Percentiles rank a stretch among this genome's conserved stretches.
phyloP scores from a whole-genome alignment of 2,113 vertebrate species.

The Cairina moschata region DNA sequence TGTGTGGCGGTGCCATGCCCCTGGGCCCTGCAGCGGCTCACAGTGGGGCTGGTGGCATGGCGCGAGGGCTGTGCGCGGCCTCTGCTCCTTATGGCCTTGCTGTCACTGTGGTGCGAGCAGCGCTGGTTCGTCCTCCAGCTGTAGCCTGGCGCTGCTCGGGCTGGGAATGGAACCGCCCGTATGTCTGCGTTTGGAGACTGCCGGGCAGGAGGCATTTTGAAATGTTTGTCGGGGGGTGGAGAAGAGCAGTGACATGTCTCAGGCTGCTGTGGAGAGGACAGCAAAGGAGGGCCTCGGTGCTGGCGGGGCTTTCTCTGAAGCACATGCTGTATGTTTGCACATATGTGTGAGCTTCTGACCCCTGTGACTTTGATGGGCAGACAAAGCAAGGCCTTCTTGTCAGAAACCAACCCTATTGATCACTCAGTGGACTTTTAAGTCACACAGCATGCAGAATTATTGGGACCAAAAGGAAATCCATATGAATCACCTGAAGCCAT shows the following conservation, averaged over 20 bases:
- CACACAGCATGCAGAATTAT: neutral
- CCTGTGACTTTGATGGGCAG: fast-evolving
- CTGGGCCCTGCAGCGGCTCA: too few species aligned
- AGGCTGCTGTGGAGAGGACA: neutral
- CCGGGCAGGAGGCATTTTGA: neutral
- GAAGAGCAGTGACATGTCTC: neutral
- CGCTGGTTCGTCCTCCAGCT: fast-evolving
- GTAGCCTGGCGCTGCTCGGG: fast-evolving
- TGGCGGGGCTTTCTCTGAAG: neutral
- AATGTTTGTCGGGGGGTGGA: fast-evolving
- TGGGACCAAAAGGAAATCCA: neutral
- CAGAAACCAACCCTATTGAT: neutral
- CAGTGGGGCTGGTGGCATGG: too few species aligned
- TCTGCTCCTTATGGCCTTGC: too few species aligned
- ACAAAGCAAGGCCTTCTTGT: neutral
- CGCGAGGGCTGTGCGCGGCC: neutral
- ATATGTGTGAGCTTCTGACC: fast-evolving
- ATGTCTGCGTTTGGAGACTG: neutral
- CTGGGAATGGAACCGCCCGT: fast-evolving
- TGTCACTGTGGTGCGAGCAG: neutral
- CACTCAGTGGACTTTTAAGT: fast-evolving
- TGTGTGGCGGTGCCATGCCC: too few species aligned
- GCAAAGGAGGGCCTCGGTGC: neutral
- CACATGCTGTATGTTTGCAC: fast-evolving
- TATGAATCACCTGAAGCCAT: neutral